Conservation (phyloP, 92 coral and sea anemone genomes). For the Epizoanthus stellaris region DNA sequence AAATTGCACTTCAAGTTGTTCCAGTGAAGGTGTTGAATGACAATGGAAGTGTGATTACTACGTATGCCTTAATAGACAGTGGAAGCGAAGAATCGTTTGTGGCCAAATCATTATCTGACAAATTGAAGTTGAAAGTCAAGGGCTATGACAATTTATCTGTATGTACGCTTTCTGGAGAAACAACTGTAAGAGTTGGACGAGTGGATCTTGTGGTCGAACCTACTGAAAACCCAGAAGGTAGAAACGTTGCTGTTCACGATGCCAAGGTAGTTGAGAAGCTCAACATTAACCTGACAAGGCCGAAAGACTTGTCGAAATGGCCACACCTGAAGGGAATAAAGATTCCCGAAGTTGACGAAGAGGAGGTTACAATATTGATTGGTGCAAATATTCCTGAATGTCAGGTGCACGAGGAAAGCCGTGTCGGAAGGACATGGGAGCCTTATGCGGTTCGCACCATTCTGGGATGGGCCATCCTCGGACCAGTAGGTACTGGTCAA, state of each 20-base stretch:
- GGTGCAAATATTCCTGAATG: constrained; percentile 71
- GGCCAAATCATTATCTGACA: constrained; percentile 53
- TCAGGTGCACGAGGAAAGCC: constrained; percentile 67
- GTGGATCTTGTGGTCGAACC: constrained; percentile 53
- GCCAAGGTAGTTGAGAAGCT: constrained; percentile 48
- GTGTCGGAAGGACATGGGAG: constrained; percentile 66
- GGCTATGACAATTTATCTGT: constrained; percentile 49
- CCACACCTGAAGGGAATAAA: constrained; percentile 49
- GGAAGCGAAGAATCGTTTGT: constrained; percentile 71
- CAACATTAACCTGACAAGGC: constrained; percentile 43
- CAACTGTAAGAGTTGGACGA: constrained; percentile 59
- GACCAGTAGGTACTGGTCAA: constrained; percentile 61
- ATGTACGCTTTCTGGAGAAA: constrained; percentile 56
- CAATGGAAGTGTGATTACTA: constrained; percentile 48
- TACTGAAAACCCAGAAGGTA: constrained; percentile 38
- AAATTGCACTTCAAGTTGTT: constrained; percentile 66
- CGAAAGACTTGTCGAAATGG: constrained; percentile 59
- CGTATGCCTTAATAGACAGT: constrained; percentile 61
- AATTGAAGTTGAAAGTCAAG: constrained; percentile 45
- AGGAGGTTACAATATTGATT: constrained; percentile 58
- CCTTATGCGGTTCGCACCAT: constrained; percentile 70
- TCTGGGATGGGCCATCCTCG: constrained; percentile 72
- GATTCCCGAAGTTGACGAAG: constrained; percentile 57
- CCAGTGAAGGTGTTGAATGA: constrained; percentile 49
- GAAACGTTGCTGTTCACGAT: constrained; percentile 39